Evolutionary conservation across 2,113 vertebrate genomes (phyloP), one percentile per base, ranked within the genome.

Genomic region (Phrynosoma blainvillii): DNA sequence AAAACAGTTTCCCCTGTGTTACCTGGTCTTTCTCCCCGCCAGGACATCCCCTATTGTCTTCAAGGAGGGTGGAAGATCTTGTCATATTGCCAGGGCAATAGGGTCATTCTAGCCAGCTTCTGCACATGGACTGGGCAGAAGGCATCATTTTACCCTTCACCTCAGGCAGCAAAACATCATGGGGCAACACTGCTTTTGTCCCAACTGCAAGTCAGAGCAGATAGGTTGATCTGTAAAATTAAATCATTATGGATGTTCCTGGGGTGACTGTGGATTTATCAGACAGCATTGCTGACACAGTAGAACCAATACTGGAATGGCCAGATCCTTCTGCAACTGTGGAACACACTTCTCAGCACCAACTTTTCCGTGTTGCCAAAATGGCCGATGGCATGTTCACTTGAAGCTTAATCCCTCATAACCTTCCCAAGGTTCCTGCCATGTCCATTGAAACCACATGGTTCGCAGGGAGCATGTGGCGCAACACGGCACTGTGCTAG

Each of bases 331-430:
- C 9, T 25, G 68, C 18, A 20, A 18, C 7, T 2, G 32, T 88
- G 83, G 42, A 54, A 76, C 88, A 91, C 42, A 73, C 86, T 11
- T n/a, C 10, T 84, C 86, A 91, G 1, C 0, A 79, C 42, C 79
- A 79, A 85, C 6, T 0, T 73, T 77, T 90, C 87, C 40, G 90
- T 90, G 90, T 74, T 76, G 84, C 87, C 89, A 56, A 56, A 56
- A 78, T 13, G 42, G 93, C 90, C 5, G 7, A 90, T 0, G 8
- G 86, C 0, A 40, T 89, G 85, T 68, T 65, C 0, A 4, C 87
- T 77, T 1, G 84, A 92, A 93, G 93, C 18, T 9, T 93, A 94
- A 93, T 94, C 93, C 92, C 85, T 25, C 23, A 0, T 0, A 92
- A 92, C 92, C 94, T 93, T 89, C 66, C 84, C 4, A 66, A 83